Evolutionary conservation across 92 coral and sea anemone species (phyloP), one percentile per base, ranked within the genome.

Genomic region (Porites lobata): DNA sequence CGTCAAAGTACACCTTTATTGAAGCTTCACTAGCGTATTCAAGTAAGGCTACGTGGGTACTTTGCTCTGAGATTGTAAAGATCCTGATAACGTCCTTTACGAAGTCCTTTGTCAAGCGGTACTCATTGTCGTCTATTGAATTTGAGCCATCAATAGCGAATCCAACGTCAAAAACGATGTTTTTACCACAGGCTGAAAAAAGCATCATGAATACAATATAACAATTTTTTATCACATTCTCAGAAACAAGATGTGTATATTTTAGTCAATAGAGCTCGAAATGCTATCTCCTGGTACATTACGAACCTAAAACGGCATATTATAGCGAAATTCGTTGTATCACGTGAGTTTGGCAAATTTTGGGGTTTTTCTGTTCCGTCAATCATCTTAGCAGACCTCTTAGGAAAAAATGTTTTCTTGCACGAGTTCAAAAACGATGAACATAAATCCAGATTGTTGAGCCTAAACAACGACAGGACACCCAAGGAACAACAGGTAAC

Each of bases 131-230:
- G 75, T 89, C 78, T 15, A 97, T 97, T 74, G 98, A 94, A 8
- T 61, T 87, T 15, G 99, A 94, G 54, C 98, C 99, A 77, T 97
- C 99, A 12, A 97, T 79, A 5, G 96, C 99, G 22, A 97, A 87
- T 47, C 98, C 99, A 4, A 97, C 69, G 75, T 97, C 99, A 9
- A 91, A 74, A 11, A 75, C 76, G 7, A 89, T 76, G 19, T 82
- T 64, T 22, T 75, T 50, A 13, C 96, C 93, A 74, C 98, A 95
- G 50, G 90, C 98, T 93, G 19, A 17, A 29, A 65, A 65, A 14
- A 51, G 24, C 17, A 75, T 38, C 13, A 56, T 10, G 58, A 20
- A 65, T 65, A 22, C 1, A 22, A 64, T 17, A 61, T 43, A 51
- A 3, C 1, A 32, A 12, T 6, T n/a, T 32, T 19, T 19, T 18